Evolutionary conservation across 1,140 invertebrate species (phyloP).

Genomic region (Geopemphigus sp.): DNA sequence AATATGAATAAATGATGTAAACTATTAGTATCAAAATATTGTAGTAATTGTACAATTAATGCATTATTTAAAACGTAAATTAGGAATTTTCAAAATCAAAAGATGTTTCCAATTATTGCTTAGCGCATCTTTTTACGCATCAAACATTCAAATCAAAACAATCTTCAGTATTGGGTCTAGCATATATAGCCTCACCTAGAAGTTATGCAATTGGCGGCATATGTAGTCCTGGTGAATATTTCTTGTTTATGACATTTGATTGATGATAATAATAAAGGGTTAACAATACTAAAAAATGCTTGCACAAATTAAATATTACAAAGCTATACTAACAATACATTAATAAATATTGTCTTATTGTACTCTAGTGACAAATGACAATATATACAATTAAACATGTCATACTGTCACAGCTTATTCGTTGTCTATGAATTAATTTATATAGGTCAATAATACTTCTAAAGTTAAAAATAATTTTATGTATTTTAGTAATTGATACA

Average conservation of each 20-base stretch:
- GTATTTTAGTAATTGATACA: neutral
- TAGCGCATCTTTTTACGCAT: conserved; percentile 61
- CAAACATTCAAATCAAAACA: conserved; percentile 58
- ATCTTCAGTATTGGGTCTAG: conserved; percentile 59
- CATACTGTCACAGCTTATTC: neutral
- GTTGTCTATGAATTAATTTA: neutral
- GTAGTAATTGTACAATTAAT: conserved; percentile 31
- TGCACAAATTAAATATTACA: neutral
- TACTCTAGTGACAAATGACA: too few species aligned
- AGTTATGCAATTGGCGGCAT: conserved; percentile 58
- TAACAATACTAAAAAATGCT: neutral
- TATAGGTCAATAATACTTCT: neutral
- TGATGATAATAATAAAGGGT: neutral
- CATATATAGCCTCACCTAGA: conserved; percentile 59
- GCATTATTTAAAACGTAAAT: conserved; percentile 1
- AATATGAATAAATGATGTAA: neutral
- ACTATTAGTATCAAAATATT: neutral
- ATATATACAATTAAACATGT: neutral
- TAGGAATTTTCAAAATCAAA: conserved; percentile 58
- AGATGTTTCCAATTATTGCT: conserved; percentile 56
- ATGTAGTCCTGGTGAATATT: conserved; percentile 58
- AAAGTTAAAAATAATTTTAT: neutral
- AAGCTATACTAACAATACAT: conserved; percentile 6
- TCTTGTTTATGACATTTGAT: conserved; percentile 40
- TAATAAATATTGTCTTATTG: neutral